Evolutionary conservation across 2,888 invertebrate species (phyloP).

Genomic region (Harpalus rubripes): DNA sequence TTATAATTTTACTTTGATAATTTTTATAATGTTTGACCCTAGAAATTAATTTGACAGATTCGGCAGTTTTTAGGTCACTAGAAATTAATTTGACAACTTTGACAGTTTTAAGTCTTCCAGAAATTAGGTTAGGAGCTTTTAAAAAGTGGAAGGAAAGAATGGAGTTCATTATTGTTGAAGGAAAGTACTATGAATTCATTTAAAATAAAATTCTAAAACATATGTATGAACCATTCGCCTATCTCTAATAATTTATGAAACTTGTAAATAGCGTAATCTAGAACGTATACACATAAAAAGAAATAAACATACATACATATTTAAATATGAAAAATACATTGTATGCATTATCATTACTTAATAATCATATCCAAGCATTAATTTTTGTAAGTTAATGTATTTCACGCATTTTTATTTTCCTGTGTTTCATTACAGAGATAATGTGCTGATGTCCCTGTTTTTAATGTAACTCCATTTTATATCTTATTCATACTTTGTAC

Average conservation of each 20-base stretch:
- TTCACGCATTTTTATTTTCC: neutral
- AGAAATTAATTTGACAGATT: no score
- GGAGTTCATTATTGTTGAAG: no score
- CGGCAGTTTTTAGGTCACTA: no score
- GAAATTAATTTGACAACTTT: no score
- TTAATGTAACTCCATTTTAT: constrained; percentile 7
- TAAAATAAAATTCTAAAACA: no score
- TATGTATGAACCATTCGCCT: no score
- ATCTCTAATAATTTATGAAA: neutral
- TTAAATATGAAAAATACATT: neutral
- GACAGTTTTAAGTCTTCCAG: no score
- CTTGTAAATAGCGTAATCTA: neutral
- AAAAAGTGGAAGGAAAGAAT: neutral
- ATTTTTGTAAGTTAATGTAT: neutral
- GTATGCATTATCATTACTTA: neutral
- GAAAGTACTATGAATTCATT: no score
- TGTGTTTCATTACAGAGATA: neutral
- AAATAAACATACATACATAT: neutral
- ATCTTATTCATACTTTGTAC: constrained; percentile 28
- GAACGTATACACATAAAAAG: neutral
- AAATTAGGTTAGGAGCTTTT: no score
- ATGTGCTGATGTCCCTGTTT: constrained; percentile 3
- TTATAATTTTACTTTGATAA: no score
- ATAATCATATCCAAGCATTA: neutral
- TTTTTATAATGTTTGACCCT: no score